Percentiles rank a stretch among this genome's conserved stretches.
Evolutionary conservation across 2,888 invertebrate genomes (phyloP).

Genomic region (Syrphus vitripennis): DNA sequence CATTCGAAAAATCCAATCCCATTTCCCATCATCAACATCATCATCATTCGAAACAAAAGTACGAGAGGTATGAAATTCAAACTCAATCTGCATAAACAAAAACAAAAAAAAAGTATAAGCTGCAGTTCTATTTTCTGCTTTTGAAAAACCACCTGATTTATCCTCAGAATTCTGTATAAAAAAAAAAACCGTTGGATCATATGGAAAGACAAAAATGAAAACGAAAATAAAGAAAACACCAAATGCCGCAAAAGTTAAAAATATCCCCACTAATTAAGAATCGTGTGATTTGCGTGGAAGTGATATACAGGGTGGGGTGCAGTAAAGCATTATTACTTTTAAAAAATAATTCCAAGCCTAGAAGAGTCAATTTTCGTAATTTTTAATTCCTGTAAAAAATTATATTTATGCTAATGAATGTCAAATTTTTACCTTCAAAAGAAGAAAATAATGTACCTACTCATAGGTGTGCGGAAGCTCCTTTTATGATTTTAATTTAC

Average conservation of each 20-base stretch:
- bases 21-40: neutral
- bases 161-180: slow-evolving; percentile 43
- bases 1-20: slow-evolving; percentile 9
- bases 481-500: no score
- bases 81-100: slow-evolving; percentile 52
- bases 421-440: no score
- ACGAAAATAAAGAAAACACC: slow-evolving; percentile 20
- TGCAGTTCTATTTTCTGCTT: slow-evolving; percentile 58
- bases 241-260: slow-evolving; percentile 42
- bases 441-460: no score
- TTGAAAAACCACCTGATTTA: slow-evolving; percentile 65
- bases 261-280: slow-evolving; percentile 23
- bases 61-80: slow-evolving; percentile 48
- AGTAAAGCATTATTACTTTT: neutral
- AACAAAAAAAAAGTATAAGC: slow-evolving; percentile 42
- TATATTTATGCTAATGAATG: no score
- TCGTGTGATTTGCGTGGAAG: neutral
- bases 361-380: no score
- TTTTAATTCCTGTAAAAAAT: no score
- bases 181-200: slow-evolving; percentile 69
- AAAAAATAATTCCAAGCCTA: neutral
- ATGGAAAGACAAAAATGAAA: slow-evolving; percentile 56
- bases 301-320: neutral
- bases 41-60: slow-evolving; percentile 5
- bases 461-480: no score